Evolutionary conservation across 1,140 invertebrate species (phyloP).

Genomic region (Heliconius hermathena): DNA sequence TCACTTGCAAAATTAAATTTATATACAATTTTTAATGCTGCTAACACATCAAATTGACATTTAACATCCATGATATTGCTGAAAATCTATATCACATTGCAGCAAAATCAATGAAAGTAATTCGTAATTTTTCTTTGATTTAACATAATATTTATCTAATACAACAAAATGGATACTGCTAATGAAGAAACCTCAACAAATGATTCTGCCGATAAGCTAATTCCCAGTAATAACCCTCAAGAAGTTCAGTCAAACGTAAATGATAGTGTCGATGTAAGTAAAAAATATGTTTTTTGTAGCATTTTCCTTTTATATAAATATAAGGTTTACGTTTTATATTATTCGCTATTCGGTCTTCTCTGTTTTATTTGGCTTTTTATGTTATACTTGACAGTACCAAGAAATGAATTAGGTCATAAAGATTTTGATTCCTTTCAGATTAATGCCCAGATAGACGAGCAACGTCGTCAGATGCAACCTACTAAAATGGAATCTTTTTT

Average conservation of each 20-base stretch:
- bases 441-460: slow-evolving; percentile 71
- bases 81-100: slow-evolving; percentile 38
- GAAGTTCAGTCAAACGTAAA: slow-evolving; percentile 40
- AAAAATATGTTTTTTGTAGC: neutral
- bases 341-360: too few species aligned
- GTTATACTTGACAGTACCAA: neutral
- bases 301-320: slow-evolving; percentile 8
- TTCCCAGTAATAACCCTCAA: slow-evolving; percentile 48
- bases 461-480: slow-evolving; percentile 82
- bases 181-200: slow-evolving; percentile 46
- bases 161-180: slow-evolving; percentile 48
- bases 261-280: slow-evolving; percentile 57
- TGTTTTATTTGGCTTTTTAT: too few species aligned
- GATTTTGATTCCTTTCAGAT: slow-evolving; percentile 55
- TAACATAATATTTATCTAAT: neutral
- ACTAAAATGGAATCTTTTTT: slow-evolving; percentile 91
- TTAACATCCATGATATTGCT: slow-evolving; percentile 32
- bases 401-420: slow-evolving; percentile 25
- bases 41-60: neutral
- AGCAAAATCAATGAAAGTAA: slow-evolving; percentile 37
- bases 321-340: too few species aligned
- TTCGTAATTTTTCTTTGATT: slow-evolving; percentile 32
- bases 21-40: neutral
- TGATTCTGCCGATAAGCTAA: slow-evolving; percentile 49
- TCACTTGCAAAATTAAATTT: neutral